Evolutionary conservation across 1,140 invertebrate species (phyloP).

Genomic region (Pseudomyrmex sp.): DNA sequence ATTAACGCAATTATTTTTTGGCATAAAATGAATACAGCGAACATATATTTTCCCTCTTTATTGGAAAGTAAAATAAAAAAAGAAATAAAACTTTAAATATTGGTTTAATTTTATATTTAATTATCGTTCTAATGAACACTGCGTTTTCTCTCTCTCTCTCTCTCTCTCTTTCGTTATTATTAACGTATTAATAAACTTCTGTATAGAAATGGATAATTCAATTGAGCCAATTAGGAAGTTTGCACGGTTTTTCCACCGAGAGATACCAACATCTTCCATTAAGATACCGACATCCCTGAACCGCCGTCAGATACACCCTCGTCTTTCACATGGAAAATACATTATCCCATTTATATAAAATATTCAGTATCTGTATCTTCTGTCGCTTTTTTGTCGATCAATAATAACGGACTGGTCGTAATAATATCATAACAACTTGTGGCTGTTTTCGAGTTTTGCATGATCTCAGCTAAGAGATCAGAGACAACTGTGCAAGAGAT

Average conservation of each 20-base stretch:
- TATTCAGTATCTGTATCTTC: too few species aligned
- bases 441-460: neutral
- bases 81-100: too few species aligned
- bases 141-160: neutral
- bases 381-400: neutral
- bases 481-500: conserved; percentile 1
- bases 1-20: too few species aligned
- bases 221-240: neutral
- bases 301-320: too few species aligned
- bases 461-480: conserved; percentile 6
- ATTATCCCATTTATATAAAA: too few species aligned
- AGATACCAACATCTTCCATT: too few species aligned
- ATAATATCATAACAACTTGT: neutral
- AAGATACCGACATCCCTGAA: too few species aligned
- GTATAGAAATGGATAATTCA: neutral
- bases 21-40: too few species aligned
- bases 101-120: too few species aligned
- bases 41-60: too few species aligned
- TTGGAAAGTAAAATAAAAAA: neutral
- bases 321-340: too few species aligned
- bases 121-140: too few species aligned
- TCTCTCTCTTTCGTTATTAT: neutral
- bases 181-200: neutral
- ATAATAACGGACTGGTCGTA: neutral
- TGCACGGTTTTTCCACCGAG: neutral